Evolutionary conservation across 2,888 invertebrate genomes (phyloP).

Genomic region (Plebejus melissa): DNA sequence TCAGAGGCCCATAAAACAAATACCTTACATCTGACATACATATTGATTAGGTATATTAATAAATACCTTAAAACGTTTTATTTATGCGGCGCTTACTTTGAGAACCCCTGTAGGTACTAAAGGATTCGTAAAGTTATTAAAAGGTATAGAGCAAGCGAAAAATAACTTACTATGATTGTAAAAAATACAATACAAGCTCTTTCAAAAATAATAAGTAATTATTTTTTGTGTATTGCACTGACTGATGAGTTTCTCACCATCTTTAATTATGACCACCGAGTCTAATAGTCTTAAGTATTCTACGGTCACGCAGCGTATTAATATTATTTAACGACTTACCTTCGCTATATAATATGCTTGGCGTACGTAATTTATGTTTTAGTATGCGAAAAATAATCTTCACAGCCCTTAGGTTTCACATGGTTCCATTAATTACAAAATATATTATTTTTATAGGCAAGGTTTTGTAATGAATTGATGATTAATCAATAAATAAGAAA

Average conservation of each 20-base stretch:
- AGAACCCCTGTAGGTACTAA: too few species aligned
- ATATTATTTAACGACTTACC: constrained; percentile 23
- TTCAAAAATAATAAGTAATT: neutral
- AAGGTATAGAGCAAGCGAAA: too few species aligned
- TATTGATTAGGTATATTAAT: too few species aligned
- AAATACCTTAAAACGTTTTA: too few species aligned
- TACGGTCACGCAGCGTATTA: neutral
- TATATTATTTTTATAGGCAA: neutral
- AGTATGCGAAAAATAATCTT: neutral
- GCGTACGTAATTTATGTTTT: constrained; percentile 1
- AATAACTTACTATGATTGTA: too few species aligned
- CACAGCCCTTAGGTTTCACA: neutral
- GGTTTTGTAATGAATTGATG: neutral
- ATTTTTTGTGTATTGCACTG: neutral
- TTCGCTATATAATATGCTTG: neutral
- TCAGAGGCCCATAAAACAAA: too few species aligned
- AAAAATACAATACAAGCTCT: too few species aligned
- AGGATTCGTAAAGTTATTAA: too few species aligned
- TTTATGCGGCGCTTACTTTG: too few species aligned
- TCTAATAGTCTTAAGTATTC: constrained; percentile 10
- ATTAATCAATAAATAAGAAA: neutral
- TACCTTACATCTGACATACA: too few species aligned
- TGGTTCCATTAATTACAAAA: neutral
- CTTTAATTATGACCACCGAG: constrained; percentile 15
- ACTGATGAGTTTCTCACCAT: neutral